A percentile compares a stretch with the other conserved stretches of the same genome.
Conservation (phyloP, 2,113 vertebrate genomes). For the Amblyornis subalaris region DNA sequence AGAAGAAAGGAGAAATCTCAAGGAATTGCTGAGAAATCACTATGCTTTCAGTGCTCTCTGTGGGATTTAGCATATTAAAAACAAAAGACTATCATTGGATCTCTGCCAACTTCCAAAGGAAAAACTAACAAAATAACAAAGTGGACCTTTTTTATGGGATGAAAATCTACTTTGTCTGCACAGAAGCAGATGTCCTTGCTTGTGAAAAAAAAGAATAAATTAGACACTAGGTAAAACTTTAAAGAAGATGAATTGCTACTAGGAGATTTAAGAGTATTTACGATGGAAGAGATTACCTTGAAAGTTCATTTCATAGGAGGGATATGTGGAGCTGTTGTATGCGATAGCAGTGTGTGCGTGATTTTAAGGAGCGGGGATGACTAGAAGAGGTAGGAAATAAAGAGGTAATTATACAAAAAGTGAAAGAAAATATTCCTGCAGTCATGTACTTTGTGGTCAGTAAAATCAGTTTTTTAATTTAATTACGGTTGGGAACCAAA, state of each 20-base stretch:
- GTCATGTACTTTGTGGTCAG: not conserved
- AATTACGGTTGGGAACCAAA: not conserved
- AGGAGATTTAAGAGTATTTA: not conserved
- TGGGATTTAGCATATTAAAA: not conserved
- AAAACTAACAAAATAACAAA: not conserved
- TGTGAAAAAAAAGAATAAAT: not conserved
- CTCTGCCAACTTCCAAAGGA: not conserved
- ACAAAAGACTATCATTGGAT: not conserved
- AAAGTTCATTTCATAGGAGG: not conserved
- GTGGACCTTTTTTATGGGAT: not conserved
- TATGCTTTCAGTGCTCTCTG: not conserved
- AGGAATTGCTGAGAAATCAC: not conserved
- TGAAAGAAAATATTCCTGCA: not conserved
- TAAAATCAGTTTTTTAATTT: not conserved
- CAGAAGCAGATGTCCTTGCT: not conserved
- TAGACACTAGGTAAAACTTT: not conserved
- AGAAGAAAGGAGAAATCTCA: not conserved
- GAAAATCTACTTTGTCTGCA: not conserved
- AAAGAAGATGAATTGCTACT: not conserved
- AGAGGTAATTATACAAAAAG: not conserved
- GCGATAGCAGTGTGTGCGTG: not conserved
- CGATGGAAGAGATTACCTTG: not conserved
- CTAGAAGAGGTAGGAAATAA: not conserved
- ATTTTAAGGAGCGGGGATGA: not conserved
- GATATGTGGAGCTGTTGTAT: not conserved